Evolutionary conservation across 1,140 invertebrate species (phyloP), one percentile per base, ranked within the genome.

Genomic region (Potamilus streckersoni): DNA sequence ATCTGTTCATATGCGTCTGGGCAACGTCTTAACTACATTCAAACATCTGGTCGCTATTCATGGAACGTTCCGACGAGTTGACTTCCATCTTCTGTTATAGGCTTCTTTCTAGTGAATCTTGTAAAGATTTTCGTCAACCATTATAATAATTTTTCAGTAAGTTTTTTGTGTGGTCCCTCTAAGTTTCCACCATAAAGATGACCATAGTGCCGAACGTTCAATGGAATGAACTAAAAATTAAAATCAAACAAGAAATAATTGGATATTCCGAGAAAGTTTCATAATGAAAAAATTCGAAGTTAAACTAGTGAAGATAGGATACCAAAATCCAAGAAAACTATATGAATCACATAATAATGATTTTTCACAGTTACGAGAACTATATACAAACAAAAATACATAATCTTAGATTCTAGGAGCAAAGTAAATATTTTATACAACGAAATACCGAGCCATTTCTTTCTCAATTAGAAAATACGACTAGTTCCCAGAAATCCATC

Each of bases 401-500:
- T 38, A 20, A 77, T 78, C 19, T 17, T 17, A 16, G 66, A 70
- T 20, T 79, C 76, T 31, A 62, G 79, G 20, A 62, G 67, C 17
- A 80, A 72, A 70, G 67, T 61, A 2, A 72, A 81, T 17, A 16
- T 60, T 58, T 72, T 81, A n/a, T 67, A 79, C 71, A 61, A 72
- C 69, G 80, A 83, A 69, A 77, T 74, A 16, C 73, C 69, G 57
- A 69, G 71, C 23, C 60, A 59, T 20, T 81, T 69, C 69, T 81
- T 79, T 76, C 70, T 58, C 27, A 77, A 20, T 67, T 64, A 49
- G 79, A 82, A 78, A 58, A 66, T 63, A 64, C 38, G n/a, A 71
- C 56, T 19, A 67, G 31, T 38, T 31, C 56, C 15, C 64, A 74
- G 31, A 83, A 81, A 79, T 67, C 58, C 27, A 74, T 78, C 49